A percentile compares a stretch with the other conserved stretches of the same genome.
Evolutionary conservation across 2,113 vertebrate genomes (phyloP).

Genomic region (Pelecanoides urinatrix): DNA sequence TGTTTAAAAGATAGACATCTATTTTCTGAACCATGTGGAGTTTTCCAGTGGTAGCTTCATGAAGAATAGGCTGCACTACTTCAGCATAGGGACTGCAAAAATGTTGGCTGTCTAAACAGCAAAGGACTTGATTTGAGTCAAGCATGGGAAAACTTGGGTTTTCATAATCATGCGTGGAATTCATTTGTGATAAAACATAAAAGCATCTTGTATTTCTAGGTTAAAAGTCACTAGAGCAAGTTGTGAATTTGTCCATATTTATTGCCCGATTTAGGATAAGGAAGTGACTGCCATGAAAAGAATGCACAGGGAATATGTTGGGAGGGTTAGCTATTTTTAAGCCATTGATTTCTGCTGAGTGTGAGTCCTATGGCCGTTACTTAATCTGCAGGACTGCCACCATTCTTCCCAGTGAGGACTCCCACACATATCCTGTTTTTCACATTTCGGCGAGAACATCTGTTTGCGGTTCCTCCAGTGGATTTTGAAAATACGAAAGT

Average conservation of each 20-base stretch:
- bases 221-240: slow-evolving; percentile 28
- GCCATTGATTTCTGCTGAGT: background rate
- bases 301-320: slow-evolving; percentile 4
- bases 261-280: background rate
- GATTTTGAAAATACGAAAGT: background rate
- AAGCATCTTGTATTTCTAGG: background rate
- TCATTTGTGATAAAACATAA: slow-evolving; percentile 24
- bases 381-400: background rate
- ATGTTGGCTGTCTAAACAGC: background rate
- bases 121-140: background rate
- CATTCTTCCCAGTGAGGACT: slow-evolving; percentile 22
- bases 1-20: background rate
- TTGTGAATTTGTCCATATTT: slow-evolving; percentile 20
- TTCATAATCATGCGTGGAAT: background rate
- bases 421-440: slow-evolving; percentile 64
- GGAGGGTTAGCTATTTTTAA: slow-evolving; percentile 36
- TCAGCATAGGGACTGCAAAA: background rate
- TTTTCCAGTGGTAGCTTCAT: background rate
- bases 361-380: background rate
- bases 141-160: slow-evolving; percentile 24
- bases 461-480: background rate
- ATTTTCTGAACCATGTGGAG: background rate
- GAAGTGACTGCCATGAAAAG: slow-evolving; percentile 46
- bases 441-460: slow-evolving; percentile 37
- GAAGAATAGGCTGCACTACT: background rate